These are phyloP conservation scores for Coenobita brevimanus DNA, from an alignment of 1,140 invertebrate species.

Conservation along the genomic window DNA sequence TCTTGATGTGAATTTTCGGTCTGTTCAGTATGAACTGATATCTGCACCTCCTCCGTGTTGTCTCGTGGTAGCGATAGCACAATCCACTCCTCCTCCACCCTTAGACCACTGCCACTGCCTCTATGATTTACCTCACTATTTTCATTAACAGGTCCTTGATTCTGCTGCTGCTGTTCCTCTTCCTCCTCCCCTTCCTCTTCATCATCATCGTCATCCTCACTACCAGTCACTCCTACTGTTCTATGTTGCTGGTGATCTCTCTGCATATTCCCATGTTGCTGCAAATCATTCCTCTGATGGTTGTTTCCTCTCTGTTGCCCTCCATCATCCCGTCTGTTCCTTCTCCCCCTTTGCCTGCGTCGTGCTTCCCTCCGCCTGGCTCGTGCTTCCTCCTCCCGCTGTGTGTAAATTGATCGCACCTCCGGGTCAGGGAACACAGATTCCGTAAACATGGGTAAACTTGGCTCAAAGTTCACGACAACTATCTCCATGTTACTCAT, in stretches of 20 bases:
- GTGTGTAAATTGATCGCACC: slow-evolving; percentile 36
- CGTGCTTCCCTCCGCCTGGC: slow-evolving; percentile 28
- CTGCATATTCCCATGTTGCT: too few relatives aligned
- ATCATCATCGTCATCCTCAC: background rate
- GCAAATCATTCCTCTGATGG: background rate
- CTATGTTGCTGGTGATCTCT: too few relatives aligned
- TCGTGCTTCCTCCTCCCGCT: slow-evolving; percentile 34
- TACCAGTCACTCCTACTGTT: too few relatives aligned
- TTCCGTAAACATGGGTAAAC: slow-evolving; percentile 42
- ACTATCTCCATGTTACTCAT: slow-evolving; percentile 54
- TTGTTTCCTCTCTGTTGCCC: background rate
- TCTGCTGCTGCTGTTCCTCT: background rate
- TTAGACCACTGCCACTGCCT: background rate
- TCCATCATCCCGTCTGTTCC: background rate
- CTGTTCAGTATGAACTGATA: slow-evolving; percentile 1
- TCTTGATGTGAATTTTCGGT: background rate
- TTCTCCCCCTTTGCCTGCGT: background rate
- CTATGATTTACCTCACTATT: background rate
- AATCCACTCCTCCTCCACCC: slow-evolving; percentile 34
- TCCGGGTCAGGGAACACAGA: slow-evolving; percentile 48
- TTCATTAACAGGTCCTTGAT: background rate
- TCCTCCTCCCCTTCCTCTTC: background rate
- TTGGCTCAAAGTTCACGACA: slow-evolving; percentile 40
- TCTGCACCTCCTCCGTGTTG: slow-evolving; percentile 9
- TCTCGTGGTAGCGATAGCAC: slow-evolving; percentile 14